phyloP scores from a whole-genome alignment of 2,113 vertebrate species.

The Dromas ardeola region DNA sequence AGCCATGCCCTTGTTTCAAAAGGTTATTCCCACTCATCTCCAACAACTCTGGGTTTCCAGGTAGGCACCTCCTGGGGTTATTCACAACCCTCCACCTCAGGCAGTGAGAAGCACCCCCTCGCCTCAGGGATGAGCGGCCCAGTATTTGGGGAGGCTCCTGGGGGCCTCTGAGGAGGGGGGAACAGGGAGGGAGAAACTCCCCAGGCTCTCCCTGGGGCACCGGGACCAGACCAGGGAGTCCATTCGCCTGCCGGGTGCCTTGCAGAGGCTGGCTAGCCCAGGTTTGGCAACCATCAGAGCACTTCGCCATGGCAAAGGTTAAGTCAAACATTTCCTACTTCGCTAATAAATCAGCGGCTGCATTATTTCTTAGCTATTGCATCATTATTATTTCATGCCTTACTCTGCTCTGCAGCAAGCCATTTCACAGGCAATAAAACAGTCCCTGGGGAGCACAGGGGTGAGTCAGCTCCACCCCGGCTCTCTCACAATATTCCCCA shows the following conservation, averaged over 20 bases:
- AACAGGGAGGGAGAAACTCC: not conserved
- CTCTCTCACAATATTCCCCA: not conserved
- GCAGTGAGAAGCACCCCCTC: not conserved
- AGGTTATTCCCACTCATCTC: not conserved
- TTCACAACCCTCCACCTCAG: not conserved
- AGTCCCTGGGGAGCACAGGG: accelerated
- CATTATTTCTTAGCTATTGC: not conserved
- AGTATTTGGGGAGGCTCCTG: not conserved
- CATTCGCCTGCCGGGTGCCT: not conserved
- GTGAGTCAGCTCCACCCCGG: not conserved
- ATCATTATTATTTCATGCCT: not conserved
- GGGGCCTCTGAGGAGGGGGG: not conserved
- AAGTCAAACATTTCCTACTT: not conserved
- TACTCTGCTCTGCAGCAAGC: not conserved
- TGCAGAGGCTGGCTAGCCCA: not conserved
- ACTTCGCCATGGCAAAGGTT: not conserved
- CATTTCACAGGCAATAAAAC: not conserved
- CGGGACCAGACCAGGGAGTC: not conserved
- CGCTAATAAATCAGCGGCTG: not conserved
- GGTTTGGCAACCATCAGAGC: not conserved
- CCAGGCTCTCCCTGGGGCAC: not conserved
- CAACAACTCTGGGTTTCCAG: not conserved
- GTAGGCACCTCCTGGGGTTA: not conserved
- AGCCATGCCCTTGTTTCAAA: not conserved
- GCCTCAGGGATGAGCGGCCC: not conserved